These are phyloP conservation scores for Acanthococcus lagerstroemiae DNA, from an alignment of 2,888 invertebrate species.

Conservation along the genomic window DNA sequence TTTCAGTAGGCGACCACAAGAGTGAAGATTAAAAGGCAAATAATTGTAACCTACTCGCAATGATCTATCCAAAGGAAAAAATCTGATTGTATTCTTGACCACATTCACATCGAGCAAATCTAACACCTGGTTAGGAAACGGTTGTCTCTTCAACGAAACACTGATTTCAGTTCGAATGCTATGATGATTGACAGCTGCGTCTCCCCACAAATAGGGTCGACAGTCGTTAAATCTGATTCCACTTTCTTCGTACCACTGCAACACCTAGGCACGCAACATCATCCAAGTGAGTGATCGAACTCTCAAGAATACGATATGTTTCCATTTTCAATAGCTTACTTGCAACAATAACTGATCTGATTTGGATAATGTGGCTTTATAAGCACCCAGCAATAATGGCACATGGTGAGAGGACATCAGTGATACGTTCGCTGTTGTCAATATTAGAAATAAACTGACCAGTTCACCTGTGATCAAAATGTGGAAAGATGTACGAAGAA, in stretches of 20 bases:
- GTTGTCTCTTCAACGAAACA: slow-evolving; percentile 36
- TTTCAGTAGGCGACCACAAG: not conserved
- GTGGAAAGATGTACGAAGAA: slow-evolving; percentile 2
- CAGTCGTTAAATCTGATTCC: slow-evolving; percentile 55
- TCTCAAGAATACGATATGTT: slow-evolving; percentile 5
- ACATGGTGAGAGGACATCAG: slow-evolving; percentile 59
- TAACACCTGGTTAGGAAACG: slow-evolving; percentile 32
- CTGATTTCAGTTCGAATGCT: slow-evolving; percentile 45
- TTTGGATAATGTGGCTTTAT: slow-evolving; percentile 58
- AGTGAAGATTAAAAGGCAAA: not conserved
- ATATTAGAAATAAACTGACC: slow-evolving; percentile 52
- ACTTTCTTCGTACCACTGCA: slow-evolving; percentile 59
- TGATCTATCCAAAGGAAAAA: slow-evolving; percentile 35
- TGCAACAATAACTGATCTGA: slow-evolving; percentile 58
- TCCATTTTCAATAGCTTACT: too few relatives aligned
- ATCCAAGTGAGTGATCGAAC: too few relatives aligned
- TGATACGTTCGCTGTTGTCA: slow-evolving; percentile 54
- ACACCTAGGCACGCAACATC: slow-evolving; percentile 45
- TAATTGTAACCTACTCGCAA: slow-evolving; percentile 31
- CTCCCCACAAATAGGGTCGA: slow-evolving; percentile 76
- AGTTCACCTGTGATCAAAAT: slow-evolving; percentile 49
- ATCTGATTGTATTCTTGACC: slow-evolving; percentile 28
- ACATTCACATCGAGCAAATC: slow-evolving; percentile 28
- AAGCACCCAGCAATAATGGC: slow-evolving; percentile 66
- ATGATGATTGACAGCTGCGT: slow-evolving; percentile 66